These are phyloP conservation scores for Ondatra zibethicus DNA, from an alignment of 2,113 vertebrate genomes.

Conservation along the genomic window DNA sequence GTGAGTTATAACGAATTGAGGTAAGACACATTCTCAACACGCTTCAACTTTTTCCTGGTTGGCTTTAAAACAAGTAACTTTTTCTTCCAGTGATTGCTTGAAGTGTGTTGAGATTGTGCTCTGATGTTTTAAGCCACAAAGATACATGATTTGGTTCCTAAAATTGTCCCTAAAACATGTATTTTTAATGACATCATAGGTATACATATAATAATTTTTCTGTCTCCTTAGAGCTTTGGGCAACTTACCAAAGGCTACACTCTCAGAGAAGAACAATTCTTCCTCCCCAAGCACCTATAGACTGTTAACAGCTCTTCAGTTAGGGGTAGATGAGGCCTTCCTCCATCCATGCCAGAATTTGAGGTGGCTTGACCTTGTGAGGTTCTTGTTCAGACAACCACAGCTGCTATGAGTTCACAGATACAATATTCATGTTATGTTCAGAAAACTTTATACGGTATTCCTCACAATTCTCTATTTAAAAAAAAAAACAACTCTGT, in stretches of 20 bases:
- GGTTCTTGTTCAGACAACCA: neutral
- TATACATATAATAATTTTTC: neutral
- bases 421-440: neutral
- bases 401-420: neutral
- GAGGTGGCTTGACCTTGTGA: neutral
- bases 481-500: neutral
- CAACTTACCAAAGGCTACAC: neutral
- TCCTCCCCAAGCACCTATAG: neutral
- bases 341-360: neutral
- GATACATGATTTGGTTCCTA: neutral
- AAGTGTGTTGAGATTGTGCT: neutral
- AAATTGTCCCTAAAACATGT: neutral
- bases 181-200: neutral
- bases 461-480: neutral
- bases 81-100: too few species aligned
- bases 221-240: neutral
- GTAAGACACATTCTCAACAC: neutral
- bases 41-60: too few species aligned
- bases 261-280: neutral
- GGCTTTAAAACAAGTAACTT: too few species aligned
- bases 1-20: neutral
- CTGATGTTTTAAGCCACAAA: conserved; percentile 24
- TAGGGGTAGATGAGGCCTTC: neutral
- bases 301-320: neutral
- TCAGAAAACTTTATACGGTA: neutral